Evolutionary conservation across 2,797 vertebrate species (phyloP).

Genomic region (Xiphorhynchus erythropygius): DNA sequence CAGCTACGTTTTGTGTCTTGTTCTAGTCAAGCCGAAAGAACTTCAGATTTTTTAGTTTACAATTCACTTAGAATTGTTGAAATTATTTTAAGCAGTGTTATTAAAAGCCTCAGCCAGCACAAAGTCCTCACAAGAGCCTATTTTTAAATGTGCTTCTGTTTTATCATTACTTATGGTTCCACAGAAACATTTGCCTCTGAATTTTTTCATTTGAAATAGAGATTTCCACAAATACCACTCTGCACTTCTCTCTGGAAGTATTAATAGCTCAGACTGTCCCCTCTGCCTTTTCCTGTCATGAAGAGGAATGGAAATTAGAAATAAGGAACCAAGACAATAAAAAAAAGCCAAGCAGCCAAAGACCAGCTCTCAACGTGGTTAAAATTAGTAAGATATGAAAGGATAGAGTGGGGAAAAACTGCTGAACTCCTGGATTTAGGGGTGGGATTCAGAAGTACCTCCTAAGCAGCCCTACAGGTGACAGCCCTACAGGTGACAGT

Average conservation of each 20-base stretch:
- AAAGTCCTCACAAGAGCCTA: neutral
- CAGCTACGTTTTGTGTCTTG: neutral
- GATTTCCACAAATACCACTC: neutral
- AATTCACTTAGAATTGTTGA: neutral
- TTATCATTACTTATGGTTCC: neutral
- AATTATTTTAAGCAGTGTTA: neutral
- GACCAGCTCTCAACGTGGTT: neutral
- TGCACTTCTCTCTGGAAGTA: neutral
- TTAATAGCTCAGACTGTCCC: neutral
- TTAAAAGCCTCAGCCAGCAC: neutral
- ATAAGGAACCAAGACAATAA: neutral
- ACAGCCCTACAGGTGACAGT: no score
- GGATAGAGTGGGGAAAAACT: neutral
- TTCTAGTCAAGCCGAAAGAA: neutral
- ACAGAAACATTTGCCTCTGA: neutral
- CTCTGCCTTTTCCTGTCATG: neutral
- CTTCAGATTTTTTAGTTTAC: neutral
- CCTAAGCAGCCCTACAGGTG: no score
- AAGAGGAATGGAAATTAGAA: slow-evolving; percentile 40
- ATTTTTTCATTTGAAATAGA: neutral
- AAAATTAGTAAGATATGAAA: neutral
- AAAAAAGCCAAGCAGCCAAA: neutral
- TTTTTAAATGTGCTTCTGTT: neutral
- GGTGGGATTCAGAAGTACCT: neutral
- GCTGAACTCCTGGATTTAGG: neutral